Evolutionary conservation across 2,888 invertebrate species (phyloP).

Genomic region (Plusia festucae): DNA sequence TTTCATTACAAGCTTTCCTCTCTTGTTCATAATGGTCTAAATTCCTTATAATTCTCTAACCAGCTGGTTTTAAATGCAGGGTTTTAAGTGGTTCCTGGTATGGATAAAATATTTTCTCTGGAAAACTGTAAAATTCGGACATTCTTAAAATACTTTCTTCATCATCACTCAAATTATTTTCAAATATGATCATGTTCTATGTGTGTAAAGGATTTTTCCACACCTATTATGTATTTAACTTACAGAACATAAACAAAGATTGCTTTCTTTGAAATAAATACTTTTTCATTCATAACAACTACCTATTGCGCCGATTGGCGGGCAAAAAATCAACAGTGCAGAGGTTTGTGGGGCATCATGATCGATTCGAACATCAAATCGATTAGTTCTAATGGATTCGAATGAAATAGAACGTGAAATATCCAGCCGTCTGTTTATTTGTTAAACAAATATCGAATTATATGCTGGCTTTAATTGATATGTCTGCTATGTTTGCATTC

Average conservation of each 20-base stretch:
- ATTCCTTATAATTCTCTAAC: neutral
- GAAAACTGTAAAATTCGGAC: too few species aligned
- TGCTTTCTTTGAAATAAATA: constrained; percentile 9
- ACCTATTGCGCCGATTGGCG: constrained; percentile 13
- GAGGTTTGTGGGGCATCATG: constrained; percentile 40
- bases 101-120: neutral
- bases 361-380: constrained; percentile 41
- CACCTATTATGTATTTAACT: too few species aligned
- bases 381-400: constrained; percentile 37
- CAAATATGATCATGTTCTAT: too few species aligned
- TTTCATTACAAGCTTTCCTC: neutral
- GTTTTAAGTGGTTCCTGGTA: neutral
- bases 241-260: too few species aligned
- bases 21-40: neutral
- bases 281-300: constrained; percentile 18
- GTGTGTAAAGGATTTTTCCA: too few species aligned
- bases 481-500: constrained; percentile 23
- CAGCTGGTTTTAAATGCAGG: neutral
- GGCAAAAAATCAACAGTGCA: constrained; percentile 38
- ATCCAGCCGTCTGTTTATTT: constrained; percentile 25
- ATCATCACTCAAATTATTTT: too few species aligned
- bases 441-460: constrained; percentile 39
- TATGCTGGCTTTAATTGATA: constrained; percentile 12
- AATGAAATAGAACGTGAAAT: constrained; percentile 52
- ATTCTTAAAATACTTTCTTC: too few species aligned